Evolutionary conservation across 1,140 invertebrate genomes (phyloP).

Genomic region (Vollenhovia emeryi): DNA sequence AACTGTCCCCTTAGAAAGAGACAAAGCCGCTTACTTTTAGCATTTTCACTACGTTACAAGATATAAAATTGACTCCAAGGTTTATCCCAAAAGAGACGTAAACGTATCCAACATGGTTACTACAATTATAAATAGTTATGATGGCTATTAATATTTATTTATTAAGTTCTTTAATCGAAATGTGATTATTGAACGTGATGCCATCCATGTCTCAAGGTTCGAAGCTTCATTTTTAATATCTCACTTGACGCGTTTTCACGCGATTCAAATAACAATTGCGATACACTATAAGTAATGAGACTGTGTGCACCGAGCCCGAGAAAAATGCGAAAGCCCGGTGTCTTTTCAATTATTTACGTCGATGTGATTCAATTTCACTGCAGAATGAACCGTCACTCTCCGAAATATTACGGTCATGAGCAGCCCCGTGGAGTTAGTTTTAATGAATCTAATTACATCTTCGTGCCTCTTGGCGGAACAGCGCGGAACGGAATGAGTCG

Average conservation of each 20-base stretch:
- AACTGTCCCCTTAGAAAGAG: too few relatives aligned
- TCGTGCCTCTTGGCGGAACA: not conserved
- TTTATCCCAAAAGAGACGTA: not conserved
- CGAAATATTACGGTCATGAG: conserved; percentile 41
- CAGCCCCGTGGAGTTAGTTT: conserved; percentile 59
- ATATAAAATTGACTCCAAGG: too few relatives aligned
- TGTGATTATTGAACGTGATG: not conserved
- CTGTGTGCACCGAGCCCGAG: not conserved
- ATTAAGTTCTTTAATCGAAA: not conserved
- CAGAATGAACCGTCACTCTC: conserved; percentile 31
- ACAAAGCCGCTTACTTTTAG: too few relatives aligned
- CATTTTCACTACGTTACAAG: too few relatives aligned
- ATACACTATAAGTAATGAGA: not conserved
- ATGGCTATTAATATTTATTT: not conserved
- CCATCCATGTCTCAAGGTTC: not conserved
- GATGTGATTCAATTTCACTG: conserved; percentile 15
- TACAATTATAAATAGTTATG: not conserved
- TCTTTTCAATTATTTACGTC: conserved; percentile 33
- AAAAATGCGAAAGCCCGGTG: not conserved
- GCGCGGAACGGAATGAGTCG: conserved; percentile 48
- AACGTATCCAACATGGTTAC: not conserved
- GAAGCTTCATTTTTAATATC: not conserved
- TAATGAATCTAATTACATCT: conserved; percentile 68
- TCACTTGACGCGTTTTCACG: not conserved
- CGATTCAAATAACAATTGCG: not conserved